A percentile compares a stretch with the other conserved stretches of the same genome.
Evolutionary conservation across 2,888 invertebrate genomes (phyloP).

Genomic region (Dasysyrphus tricinctus): DNA sequence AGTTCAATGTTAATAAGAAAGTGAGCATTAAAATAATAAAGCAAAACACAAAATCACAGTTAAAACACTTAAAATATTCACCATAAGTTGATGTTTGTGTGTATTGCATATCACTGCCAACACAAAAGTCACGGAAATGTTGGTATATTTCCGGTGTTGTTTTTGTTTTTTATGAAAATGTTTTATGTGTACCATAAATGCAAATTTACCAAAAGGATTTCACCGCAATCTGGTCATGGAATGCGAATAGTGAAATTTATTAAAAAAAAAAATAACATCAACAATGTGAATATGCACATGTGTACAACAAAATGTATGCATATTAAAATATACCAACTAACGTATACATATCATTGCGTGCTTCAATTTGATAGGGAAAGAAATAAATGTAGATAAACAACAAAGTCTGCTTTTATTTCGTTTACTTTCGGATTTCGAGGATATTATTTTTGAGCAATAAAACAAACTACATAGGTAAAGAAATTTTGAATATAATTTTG

Average conservation of each 20-base stretch:
- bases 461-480: not conserved
- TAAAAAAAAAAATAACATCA: not conserved
- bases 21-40: no score
- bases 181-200: constrained; percentile 3
- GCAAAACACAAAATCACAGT: no score
- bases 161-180: no score
- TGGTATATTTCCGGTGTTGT: no score
- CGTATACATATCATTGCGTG: not conserved
- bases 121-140: no score
- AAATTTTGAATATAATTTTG: not conserved
- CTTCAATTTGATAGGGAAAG: not conserved
- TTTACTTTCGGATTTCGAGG: not conserved
- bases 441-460: not conserved
- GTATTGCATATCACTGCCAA: no score
- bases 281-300: not conserved
- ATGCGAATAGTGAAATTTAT: not conserved
- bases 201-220: constrained; percentile 12
- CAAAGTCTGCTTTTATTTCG: not conserved
- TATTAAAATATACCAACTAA: not conserved
- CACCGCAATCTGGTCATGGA: not conserved
- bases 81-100: no score
- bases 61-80: no score
- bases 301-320: not conserved
- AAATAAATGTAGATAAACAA: not conserved
- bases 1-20: no score